Conservation (phyloP, 2,888 invertebrate species). For the Scelioninae gen. 2 region DNA sequence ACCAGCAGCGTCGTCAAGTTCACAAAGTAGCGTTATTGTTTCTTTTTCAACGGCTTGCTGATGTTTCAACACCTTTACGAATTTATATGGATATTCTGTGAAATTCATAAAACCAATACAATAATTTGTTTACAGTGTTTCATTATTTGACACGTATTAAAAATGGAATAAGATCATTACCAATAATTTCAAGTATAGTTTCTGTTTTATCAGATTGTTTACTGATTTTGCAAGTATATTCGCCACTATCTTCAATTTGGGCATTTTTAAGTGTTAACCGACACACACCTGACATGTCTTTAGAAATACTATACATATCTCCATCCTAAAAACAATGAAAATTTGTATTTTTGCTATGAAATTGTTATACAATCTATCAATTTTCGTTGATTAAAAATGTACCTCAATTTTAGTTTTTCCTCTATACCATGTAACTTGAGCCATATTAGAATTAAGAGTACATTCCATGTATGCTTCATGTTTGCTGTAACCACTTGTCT, state of each 20-base stretch:
- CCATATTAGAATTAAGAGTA: conserved; percentile 94
- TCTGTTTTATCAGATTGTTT: conserved; percentile 92
- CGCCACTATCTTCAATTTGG: conserved; percentile 89
- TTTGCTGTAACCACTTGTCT: conserved; percentile 90
- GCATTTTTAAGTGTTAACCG: conserved; percentile 90
- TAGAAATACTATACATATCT: conserved; percentile 90
- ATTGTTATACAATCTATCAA: no score
- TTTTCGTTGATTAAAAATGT: conserved; percentile 27
- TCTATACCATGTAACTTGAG: conserved; percentile 95
- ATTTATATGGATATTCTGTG: conserved; percentile 94
- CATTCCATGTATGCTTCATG: conserved; percentile 96
- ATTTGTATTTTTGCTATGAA: no score
- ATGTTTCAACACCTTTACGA: conserved; percentile 95
- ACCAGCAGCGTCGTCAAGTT: conserved; percentile 96
- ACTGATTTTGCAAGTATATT: conserved; percentile 92
- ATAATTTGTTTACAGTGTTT: conserved; percentile 6
- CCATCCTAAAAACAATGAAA: conserved; percentile 78
- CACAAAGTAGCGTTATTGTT: conserved; percentile 93
- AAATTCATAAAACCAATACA: conserved; percentile 55
- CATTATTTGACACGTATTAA: no score
- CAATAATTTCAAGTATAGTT: conserved; percentile 85
- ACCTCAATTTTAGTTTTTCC: conserved; percentile 84
- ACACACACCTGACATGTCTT: conserved; percentile 94
- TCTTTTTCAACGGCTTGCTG: conserved; percentile 96
- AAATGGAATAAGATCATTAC: conserved; percentile 52